Conservation (phyloP, 2,113 vertebrate species). For the Condylura cristata region DNA sequence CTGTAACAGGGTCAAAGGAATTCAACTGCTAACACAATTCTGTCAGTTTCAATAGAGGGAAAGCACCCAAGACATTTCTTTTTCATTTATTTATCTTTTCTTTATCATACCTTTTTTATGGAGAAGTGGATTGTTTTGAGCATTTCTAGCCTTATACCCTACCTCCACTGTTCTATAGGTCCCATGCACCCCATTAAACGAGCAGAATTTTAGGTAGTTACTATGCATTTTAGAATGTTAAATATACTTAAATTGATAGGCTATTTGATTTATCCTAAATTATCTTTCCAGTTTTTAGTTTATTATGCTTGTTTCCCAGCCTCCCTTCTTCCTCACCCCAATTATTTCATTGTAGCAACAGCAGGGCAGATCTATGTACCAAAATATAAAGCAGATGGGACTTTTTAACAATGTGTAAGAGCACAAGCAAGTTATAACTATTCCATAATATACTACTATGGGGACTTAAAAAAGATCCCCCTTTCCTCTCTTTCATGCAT, state of each 20-base stretch:
- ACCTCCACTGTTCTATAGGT: background rate
- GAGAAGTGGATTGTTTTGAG: background rate
- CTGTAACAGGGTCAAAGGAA: background rate
- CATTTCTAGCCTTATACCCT: background rate
- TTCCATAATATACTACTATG: background rate
- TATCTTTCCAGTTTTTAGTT: background rate
- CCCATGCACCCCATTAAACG: background rate
- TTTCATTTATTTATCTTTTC: background rate
- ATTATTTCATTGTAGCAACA: background rate
- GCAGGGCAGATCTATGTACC: background rate
- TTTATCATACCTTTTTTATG: background rate
- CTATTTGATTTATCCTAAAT: background rate
- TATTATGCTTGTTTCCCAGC: background rate
- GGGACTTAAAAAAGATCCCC: background rate
- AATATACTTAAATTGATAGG: background rate
- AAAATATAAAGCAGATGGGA: slow-evolving; percentile 1
- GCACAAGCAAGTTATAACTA: background rate
- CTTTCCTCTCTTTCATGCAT: background rate
- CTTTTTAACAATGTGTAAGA: background rate
- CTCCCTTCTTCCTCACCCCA: background rate
- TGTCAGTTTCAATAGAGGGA: background rate
- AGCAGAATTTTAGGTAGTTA: background rate
- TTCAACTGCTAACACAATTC: slow-evolving; percentile 7
- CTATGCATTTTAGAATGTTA: background rate
- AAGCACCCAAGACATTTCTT: background rate